Base-by-base conservation (phyloP, 2,888 invertebrate genomes). In the Chaitophorus viminalis region DNA sequence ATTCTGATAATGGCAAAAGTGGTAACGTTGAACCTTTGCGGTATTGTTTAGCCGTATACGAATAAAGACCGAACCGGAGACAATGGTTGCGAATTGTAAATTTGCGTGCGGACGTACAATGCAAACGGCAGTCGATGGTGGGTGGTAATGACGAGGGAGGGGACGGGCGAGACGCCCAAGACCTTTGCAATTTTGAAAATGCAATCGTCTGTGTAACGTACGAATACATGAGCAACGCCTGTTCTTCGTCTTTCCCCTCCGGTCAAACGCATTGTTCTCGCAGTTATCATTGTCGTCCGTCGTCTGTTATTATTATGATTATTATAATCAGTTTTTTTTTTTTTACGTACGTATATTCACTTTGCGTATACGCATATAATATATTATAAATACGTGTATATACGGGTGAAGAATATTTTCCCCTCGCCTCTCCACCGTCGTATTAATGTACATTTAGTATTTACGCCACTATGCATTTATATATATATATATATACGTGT, bases 131-230 rank as follows among this genome's bases (percentile, higher is more conserved):
- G 81, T 21, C 60, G 60, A 21, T 25, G 3, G 3, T 1, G 70
- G 11, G 60, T 21, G 60, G 60, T 5, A 25, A 9, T 3, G 6
- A 31, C 6, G 8, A 1, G 18, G n/a, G 25, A 29, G 3, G 52
- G 18, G 14, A 31, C 3, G 25, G 60, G 54, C 77, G 31, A 54
- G 36, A 39, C 39, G 54, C 54, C 68, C 85, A 31, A 52, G 85
- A 78, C 77, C 70, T 79, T 86, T 79, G 78, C 79, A 86, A 86
- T 86, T 86, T 86, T 60, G 18, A 70, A 86, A 86, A 86, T 86
- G 86, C 54, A 79, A 79, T 86, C 86, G 86, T 87, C 86, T 74
- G 86, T 87, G 79, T 60, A 74, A 82, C 72, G n/a, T 72, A 54
- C 81, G 81, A 81, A 81, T 60, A 60, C 72, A 54, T 72, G 70